Evolutionary conservation across 2,888 invertebrate species (phyloP).

Genomic region (Alitta virens): DNA sequence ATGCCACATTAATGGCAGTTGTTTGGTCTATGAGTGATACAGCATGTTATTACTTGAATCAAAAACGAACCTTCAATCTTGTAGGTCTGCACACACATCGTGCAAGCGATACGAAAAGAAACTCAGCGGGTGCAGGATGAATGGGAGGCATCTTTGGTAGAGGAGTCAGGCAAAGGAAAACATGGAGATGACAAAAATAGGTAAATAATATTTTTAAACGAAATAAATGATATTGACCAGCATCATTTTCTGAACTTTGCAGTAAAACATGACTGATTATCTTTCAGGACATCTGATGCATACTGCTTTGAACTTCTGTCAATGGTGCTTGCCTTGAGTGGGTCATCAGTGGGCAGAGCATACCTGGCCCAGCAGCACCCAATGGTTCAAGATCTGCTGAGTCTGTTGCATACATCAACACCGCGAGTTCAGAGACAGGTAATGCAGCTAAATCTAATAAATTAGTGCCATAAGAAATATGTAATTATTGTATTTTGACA

Average conservation of each 20-base stretch:
- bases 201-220: not conserved
- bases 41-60: too few species aligned
- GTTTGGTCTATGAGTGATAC: too few species aligned
- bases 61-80: too few species aligned
- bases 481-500: not conserved
- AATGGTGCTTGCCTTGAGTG: slow-evolving; percentile 89
- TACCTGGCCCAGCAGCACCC: slow-evolving; percentile 88
- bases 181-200: slow-evolving; percentile 6
- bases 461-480: not conserved
- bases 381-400: slow-evolving; percentile 78
- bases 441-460: slow-evolving; percentile 24
- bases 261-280: too few species aligned
- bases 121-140: slow-evolving; percentile 82
- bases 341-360: slow-evolving; percentile 83
- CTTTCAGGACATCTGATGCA: slow-evolving; percentile 66
- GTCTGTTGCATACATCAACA: slow-evolving; percentile 87
- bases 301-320: slow-evolving; percentile 97
- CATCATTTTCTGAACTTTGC: too few species aligned
- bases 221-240: too few species aligned
- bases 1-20: too few species aligned
- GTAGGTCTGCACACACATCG: slow-evolving; percentile 71
- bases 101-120: slow-evolving; percentile 85
- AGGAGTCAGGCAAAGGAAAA: not conserved
- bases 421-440: slow-evolving; percentile 92
- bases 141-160: slow-evolving; percentile 69